These are phyloP conservation scores for Toxotes lorentzi DNA, from an alignment of 2,797 vertebrate species.

Conservation along the genomic window DNA sequence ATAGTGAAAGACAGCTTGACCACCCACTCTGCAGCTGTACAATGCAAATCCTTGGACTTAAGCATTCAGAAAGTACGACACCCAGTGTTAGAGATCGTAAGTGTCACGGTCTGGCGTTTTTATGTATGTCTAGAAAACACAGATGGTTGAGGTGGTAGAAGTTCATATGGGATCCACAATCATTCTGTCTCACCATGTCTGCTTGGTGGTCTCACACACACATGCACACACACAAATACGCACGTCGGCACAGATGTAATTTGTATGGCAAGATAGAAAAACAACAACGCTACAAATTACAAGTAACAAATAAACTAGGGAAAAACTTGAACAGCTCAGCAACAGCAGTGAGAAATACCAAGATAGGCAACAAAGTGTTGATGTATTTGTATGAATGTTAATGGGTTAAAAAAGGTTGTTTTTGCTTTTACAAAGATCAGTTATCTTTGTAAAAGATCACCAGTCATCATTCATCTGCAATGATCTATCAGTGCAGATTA, in stretches of 20 bases:
- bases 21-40: constrained; percentile 52
- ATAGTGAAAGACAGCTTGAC: constrained; percentile 45
- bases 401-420: background rate
- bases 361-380: background rate
- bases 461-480: too few species aligned
- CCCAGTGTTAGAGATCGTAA: background rate
- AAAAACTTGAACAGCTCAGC: background rate
- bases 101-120: background rate
- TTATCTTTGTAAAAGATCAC: background rate
- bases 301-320: too few species aligned
- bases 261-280: background rate
- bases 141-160: background rate
- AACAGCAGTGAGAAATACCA: background rate
- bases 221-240: background rate
- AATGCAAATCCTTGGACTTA: constrained; percentile 27
- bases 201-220: background rate
- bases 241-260: background rate
- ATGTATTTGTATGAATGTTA: background rate
- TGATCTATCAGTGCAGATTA: background rate
- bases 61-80: constrained; percentile 11
- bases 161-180: background rate
- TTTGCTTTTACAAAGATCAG: background rate
- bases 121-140: background rate
- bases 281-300: background rate
- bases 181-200: background rate